Evolutionary conservation across 2,113 vertebrate species (phyloP).

Genomic region (Vidua macroura): DNA sequence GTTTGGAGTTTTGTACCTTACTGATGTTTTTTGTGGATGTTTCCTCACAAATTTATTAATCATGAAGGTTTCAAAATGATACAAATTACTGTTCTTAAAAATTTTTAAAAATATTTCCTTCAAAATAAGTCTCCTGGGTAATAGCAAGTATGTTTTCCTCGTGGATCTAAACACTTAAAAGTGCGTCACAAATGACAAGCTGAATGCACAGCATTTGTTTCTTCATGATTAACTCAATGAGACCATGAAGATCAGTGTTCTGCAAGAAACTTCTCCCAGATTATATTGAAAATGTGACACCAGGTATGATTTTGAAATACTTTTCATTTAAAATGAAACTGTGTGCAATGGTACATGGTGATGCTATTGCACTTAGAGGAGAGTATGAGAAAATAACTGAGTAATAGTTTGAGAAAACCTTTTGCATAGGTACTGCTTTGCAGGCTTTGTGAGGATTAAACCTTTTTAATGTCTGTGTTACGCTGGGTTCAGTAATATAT

Average conservation of each 20-base stretch:
- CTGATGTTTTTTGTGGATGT: background rate
- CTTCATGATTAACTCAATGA: background rate
- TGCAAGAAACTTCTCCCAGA: background rate
- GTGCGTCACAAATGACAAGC: background rate
- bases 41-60: background rate
- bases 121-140: background rate
- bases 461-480: background rate
- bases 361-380: background rate
- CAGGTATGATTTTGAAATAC: background rate
- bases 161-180: background rate
- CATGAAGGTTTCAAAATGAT: background rate
- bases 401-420: background rate
- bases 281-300: background rate
- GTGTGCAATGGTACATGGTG: background rate
- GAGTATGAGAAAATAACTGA: background rate
- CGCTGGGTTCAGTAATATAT: background rate
- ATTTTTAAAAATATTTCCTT: background rate
- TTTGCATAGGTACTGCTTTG: background rate
- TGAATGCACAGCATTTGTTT: background rate
- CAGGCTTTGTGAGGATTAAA: background rate
- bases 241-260: background rate
- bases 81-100: background rate
- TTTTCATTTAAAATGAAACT: background rate
- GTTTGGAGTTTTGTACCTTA: background rate
- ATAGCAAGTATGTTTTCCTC: background rate